A percentile compares a stretch with the other conserved stretches of the same genome.
Evolutionary conservation across 92 coral and sea anemone species (phyloP).

Genomic region (Porites rus): DNA sequence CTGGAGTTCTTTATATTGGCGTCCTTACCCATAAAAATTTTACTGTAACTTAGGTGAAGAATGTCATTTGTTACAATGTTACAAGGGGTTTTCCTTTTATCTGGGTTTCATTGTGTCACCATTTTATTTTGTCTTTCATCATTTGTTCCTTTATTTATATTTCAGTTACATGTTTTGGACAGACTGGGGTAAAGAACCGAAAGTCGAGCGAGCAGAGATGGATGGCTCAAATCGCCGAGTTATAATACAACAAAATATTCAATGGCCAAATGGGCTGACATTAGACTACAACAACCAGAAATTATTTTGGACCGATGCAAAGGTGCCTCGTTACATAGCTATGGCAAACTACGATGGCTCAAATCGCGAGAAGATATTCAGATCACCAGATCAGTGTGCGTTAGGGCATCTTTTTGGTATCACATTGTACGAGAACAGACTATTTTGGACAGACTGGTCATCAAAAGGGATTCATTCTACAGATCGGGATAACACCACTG

Average conservation of each 20-base stretch:
- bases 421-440: slow-evolving; percentile 75
- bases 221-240: slow-evolving; percentile 79
- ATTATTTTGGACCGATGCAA: slow-evolving; percentile 95
- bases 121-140: neutral
- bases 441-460: slow-evolving; percentile 97
- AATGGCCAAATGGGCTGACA: slow-evolving; percentile 98
- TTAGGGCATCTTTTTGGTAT: slow-evolving; percentile 86
- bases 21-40: too few species aligned
- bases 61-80: too few species aligned
- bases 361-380: slow-evolving; percentile 63
- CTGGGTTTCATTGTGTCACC: too few species aligned
- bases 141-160: neutral
- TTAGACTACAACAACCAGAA: slow-evolving; percentile 77
- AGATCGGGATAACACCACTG: slow-evolving; percentile 66
- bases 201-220: slow-evolving; percentile 97
- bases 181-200: slow-evolving; percentile 94
- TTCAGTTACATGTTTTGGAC: slow-evolving; percentile 96
- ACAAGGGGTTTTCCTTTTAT: too few species aligned
- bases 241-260: slow-evolving; percentile 68
- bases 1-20: too few species aligned
- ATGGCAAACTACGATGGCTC: slow-evolving; percentile 79
- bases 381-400: slow-evolving; percentile 38
- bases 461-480: slow-evolving; percentile 77
- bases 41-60: neutral
- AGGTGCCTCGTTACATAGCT: slow-evolving; percentile 67